Percentiles rank a stretch among this genome's conserved stretches.
phyloP scores from a whole-genome alignment of 2,113 vertebrate genomes.

The Corythornis madagascariensis region DNA sequence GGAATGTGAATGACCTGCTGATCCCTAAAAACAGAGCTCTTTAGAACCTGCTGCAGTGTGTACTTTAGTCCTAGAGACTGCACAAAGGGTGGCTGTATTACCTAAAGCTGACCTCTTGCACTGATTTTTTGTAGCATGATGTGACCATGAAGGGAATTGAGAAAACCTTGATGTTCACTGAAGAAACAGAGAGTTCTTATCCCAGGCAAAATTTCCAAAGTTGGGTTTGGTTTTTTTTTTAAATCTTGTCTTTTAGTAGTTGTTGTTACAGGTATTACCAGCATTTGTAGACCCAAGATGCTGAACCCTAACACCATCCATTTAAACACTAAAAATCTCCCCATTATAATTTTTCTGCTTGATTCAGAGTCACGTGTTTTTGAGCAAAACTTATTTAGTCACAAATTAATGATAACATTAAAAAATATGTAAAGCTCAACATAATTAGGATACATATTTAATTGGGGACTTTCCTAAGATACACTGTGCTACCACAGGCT shows the following conservation, averaged over 20 bases:
- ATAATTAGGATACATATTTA: background rate
- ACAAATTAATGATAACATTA: background rate
- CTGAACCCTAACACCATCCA: background rate
- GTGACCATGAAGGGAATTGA: background rate
- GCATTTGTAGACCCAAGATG: background rate
- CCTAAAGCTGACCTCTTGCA: background rate
- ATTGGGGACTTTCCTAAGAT: background rate
- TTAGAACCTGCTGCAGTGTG: accelerated
- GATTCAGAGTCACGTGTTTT: background rate
- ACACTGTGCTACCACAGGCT: background rate
- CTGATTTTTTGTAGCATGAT: background rate
- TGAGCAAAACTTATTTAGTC: background rate
- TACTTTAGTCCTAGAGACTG: background rate
- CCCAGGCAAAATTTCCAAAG: background rate
- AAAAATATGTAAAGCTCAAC: background rate
- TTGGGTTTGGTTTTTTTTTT: background rate
- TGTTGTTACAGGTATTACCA: background rate
- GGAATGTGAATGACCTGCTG: background rate
- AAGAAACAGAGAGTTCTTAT: background rate
- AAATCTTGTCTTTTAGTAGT: background rate
- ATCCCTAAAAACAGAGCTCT: background rate
- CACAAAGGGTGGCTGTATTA: background rate
- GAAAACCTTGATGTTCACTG: background rate
- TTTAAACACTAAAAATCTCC: background rate
- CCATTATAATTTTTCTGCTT: background rate